phyloP scores from a whole-genome alignment of 2,113 vertebrate species.

The Pedionomus torquatus region DNA sequence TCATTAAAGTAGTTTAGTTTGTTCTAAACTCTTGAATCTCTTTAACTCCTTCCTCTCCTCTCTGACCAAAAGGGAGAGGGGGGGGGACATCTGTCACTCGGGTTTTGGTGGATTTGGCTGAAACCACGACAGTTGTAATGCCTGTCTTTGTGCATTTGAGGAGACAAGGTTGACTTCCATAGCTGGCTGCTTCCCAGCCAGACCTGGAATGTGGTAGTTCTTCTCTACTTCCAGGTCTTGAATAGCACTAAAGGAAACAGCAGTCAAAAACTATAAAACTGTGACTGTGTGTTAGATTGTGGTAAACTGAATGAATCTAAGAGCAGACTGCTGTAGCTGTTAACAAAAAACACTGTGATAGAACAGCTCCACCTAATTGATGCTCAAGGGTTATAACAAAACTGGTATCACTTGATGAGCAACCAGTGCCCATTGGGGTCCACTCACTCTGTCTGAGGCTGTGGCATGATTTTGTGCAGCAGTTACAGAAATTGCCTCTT shows the following conservation, averaged over 20 bases:
- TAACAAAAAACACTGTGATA: not conserved
- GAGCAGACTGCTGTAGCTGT: not conserved
- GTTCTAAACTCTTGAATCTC: too few relatives aligned
- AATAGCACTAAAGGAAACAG: not conserved
- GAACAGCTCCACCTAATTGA: not conserved
- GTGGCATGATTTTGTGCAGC: not conserved
- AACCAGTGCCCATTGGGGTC: not conserved
- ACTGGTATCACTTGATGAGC: not conserved
- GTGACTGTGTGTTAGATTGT: not conserved
- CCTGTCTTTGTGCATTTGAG: not conserved
- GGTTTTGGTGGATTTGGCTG: too few relatives aligned
- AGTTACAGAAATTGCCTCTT: not conserved
- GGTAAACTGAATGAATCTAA: not conserved
- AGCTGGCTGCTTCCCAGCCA: not conserved
- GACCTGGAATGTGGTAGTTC: not conserved
- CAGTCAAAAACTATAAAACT: not conserved
- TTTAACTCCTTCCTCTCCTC: too few relatives aligned
- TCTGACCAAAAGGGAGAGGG: too few relatives aligned
- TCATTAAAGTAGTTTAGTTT: too few relatives aligned
- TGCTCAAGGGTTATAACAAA: not conserved
- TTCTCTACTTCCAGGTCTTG: not conserved
- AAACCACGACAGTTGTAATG: too few relatives aligned
- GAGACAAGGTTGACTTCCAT: not conserved
- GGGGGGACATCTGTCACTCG: too few relatives aligned
- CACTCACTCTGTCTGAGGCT: not conserved